Conservation (phyloP, 1,140 invertebrate genomes). For the Dendrolimus kikuchii region DNA sequence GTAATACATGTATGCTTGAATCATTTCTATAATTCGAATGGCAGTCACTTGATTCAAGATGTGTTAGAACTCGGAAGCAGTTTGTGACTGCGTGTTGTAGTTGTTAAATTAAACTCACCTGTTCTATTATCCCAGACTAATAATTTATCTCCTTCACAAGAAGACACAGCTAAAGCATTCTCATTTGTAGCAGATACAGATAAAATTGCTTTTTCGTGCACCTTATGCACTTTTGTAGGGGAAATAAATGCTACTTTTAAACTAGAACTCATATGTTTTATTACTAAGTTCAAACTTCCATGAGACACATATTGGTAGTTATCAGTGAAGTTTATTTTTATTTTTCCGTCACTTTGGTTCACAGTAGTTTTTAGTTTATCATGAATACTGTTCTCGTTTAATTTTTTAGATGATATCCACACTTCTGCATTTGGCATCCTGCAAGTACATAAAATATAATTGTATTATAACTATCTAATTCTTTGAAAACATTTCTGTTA, state of each 20-base stretch:
- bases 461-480: constrained; percentile 7
- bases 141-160: constrained; percentile 74
- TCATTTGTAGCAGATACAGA: constrained; percentile 71
- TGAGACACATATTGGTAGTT: constrained; percentile 53
- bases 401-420: constrained; percentile 66
- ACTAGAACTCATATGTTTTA: constrained; percentile 55
- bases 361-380: constrained; percentile 51
- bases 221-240: constrained; percentile 51
- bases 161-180: constrained; percentile 76
- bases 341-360: constrained; percentile 45
- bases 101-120: constrained; percentile 44
- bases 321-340: constrained; percentile 49
- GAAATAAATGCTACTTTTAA: constrained; percentile 61
- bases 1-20: too few species aligned
- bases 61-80: too few species aligned
- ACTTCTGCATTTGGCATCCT: constrained; percentile 54
- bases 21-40: too few species aligned
- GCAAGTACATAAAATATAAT: constrained; percentile 18
- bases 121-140: constrained; percentile 77
- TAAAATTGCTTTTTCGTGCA: constrained; percentile 64
- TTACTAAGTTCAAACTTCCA: constrained; percentile 41
- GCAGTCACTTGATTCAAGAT: too few species aligned
- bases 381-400: constrained; percentile 53
- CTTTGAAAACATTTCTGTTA: not conserved
- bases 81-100: too few species aligned